These are phyloP conservation scores for Xiphydria camelus DNA, from an alignment of 2,888 invertebrate species.

Conservation along the genomic window DNA sequence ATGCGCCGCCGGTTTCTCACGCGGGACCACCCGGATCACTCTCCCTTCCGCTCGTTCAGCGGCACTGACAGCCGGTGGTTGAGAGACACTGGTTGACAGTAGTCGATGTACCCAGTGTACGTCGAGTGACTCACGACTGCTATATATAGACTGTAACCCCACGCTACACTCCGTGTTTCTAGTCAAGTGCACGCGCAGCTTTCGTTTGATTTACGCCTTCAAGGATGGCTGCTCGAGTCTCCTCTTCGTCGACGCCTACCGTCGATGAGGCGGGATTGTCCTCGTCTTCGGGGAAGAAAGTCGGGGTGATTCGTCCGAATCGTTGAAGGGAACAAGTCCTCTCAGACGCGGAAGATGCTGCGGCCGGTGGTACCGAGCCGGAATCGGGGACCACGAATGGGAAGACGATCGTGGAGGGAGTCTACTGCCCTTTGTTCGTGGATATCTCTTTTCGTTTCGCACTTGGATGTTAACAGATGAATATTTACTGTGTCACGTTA, in stretches of 20 bases:
- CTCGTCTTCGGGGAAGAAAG: constrained; percentile 9
- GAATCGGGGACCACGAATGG: too few species aligned
- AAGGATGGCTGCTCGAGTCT: constrained; percentile 30
- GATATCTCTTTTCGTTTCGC: too few species aligned
- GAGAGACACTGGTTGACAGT: constrained; percentile 35
- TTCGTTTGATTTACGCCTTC: constrained; percentile 48
- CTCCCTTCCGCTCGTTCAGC: constrained; percentile 10
- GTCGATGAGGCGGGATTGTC: constrained; percentile 1
- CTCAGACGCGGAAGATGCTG: too few species aligned
- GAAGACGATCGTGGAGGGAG: too few species aligned
- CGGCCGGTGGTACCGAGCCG: too few species aligned
- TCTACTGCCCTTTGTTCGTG: too few species aligned
- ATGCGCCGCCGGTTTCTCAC: too few species aligned
- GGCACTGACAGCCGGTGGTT: constrained; percentile 29
- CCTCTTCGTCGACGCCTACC: constrained; percentile 1
- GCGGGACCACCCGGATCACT: too few species aligned
- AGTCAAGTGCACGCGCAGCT: constrained; percentile 45
- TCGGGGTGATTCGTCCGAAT: neutral
- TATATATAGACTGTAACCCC: constrained; percentile 43
- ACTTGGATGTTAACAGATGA: too few species aligned
- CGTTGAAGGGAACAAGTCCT: too few species aligned
- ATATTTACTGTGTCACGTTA: too few species aligned
- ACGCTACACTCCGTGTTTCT: constrained; percentile 44
- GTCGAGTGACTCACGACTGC: constrained; percentile 43
- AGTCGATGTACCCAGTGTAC: constrained; percentile 25